Evolutionary conservation across 1,140 invertebrate species (phyloP).

Genomic region (Tetramorium simillimum): DNA sequence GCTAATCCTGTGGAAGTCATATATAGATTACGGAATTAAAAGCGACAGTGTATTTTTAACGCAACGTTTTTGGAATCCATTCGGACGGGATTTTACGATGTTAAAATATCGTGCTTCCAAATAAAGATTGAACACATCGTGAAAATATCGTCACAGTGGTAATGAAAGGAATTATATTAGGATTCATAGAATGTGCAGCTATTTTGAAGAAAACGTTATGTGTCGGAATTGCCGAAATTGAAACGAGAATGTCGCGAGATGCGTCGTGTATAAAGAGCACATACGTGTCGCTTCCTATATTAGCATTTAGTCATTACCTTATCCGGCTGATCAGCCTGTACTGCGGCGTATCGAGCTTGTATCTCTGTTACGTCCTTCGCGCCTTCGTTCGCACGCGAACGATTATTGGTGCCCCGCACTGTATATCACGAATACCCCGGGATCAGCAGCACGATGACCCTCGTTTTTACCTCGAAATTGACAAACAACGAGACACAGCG

Average conservation of each 20-base stretch:
- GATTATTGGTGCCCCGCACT: slow-evolving; percentile 67
- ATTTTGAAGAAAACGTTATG: not conserved
- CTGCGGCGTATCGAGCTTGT: slow-evolving; percentile 80
- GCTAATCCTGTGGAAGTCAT: not conserved
- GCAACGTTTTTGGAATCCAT: not conserved
- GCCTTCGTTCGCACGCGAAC: slow-evolving; percentile 77
- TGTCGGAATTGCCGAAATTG: slow-evolving; percentile 23
- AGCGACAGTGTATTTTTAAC: not conserved
- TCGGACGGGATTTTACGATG: not conserved
- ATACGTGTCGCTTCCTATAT: slow-evolving; percentile 73
- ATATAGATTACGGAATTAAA: not conserved
- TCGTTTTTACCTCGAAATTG: not conserved
- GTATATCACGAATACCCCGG: slow-evolving; percentile 54
- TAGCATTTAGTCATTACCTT: slow-evolving; percentile 83
- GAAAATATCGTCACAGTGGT: not conserved
- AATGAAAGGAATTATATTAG: not conserved
- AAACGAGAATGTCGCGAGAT: not conserved
- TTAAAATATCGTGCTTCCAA: not conserved
- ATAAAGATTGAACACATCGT: not conserved
- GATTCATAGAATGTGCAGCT: not conserved
- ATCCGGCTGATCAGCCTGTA: slow-evolving; percentile 80
- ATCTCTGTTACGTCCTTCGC: slow-evolving; percentile 81
- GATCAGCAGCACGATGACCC: slow-evolving; percentile 20
- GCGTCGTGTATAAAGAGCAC: slow-evolving; percentile 67
- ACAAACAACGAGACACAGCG: not conserved